Evolutionary conservation across 2,113 vertebrate species (phyloP), one percentile per base, ranked within the genome.

Genomic region (Odontesthes bonariensis): DNA sequence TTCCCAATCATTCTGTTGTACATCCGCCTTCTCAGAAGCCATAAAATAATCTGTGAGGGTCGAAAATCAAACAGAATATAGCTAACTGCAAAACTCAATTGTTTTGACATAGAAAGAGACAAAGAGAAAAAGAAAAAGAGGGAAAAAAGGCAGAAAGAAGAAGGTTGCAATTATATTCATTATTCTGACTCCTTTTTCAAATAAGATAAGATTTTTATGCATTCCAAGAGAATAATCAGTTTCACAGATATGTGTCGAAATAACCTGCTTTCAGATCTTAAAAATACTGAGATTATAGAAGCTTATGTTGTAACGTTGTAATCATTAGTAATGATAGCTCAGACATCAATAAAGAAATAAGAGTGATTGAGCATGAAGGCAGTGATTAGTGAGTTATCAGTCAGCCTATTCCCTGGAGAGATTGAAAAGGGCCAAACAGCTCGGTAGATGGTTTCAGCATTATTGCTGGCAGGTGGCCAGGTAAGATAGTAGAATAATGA

Each of bases 391-490:
- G 49, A 67, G 16, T 44, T 55, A 67, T 55, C 51, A 62, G 75
- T 72, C 49, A 31, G 13, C 51, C 23, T 44, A 58, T 55, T 49
- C 40, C 10, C 42, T 60, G 86, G 87, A 49, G 60, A 77, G 91
- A 81, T 77, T 86, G 86, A 79, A 93, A 92, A 87, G 76, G 86
- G 91, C 95, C 92, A 95, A 95, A 95, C 85, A 91, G 92, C 63
- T 60, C 8, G 80, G 82, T 66, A 14, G 81, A 91, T 90, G 2
- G 82, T 92, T 94, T 89, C 89, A 92, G 93, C 92, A 88, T 91
- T 72, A 91, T 87, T 91, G 20, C n/a, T 94, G 95, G 94, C 95
- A 88, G 80, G 14, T 75, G 90, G 94, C 95, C 94, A 94, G 91
- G 88, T 91, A 88, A 87, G 91, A 89, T 49, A 73, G 52, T 53